phyloP scores from a whole-genome alignment of 1,140 invertebrate genomes.

The Cyrtorhinus lividipennis region DNA sequence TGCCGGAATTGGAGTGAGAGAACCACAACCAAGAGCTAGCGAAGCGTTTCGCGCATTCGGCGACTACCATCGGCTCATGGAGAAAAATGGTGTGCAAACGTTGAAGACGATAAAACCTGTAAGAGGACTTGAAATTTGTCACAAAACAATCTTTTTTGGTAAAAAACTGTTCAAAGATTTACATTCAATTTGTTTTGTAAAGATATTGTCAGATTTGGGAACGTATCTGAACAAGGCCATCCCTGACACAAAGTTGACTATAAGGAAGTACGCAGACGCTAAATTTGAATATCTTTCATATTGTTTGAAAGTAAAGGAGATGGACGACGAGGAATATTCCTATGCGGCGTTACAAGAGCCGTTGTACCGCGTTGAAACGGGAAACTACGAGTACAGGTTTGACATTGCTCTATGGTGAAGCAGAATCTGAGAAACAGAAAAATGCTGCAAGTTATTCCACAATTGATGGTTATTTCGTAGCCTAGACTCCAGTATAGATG shows the following conservation, averaged over 20 bases:
- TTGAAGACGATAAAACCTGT: conserved; percentile 84
- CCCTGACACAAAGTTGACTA: conserved; percentile 92
- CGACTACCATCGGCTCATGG: conserved; percentile 83
- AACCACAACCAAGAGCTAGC: conserved; percentile 86
- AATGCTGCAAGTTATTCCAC: too few species aligned
- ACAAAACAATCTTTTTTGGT: not conserved
- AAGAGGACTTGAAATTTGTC: conserved; percentile 27
- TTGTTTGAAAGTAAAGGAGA: conserved; percentile 93
- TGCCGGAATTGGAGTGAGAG: conserved; percentile 81
- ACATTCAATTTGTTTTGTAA: conserved; percentile 13
- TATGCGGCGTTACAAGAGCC: conserved; percentile 92
- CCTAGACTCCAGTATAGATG: too few species aligned
- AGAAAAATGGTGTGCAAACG: conserved; percentile 80
- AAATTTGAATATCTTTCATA: conserved; percentile 99
- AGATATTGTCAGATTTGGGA: conserved; percentile 83
- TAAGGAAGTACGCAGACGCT: conserved; percentile 91
- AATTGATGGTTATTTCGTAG: too few species aligned
- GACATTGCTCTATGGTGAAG: too few species aligned
- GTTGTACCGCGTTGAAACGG: conserved; percentile 92
- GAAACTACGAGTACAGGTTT: conserved; percentile 95
- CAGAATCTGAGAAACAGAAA: too few species aligned
- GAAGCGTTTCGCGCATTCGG: conserved; percentile 93
- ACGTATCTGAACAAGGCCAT: conserved; percentile 96
- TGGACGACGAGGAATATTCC: conserved; percentile 96
- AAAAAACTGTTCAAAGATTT: not conserved